Conservation (phyloP, 2,888 invertebrate genomes). For the Polydrusus pterygomalis region DNA sequence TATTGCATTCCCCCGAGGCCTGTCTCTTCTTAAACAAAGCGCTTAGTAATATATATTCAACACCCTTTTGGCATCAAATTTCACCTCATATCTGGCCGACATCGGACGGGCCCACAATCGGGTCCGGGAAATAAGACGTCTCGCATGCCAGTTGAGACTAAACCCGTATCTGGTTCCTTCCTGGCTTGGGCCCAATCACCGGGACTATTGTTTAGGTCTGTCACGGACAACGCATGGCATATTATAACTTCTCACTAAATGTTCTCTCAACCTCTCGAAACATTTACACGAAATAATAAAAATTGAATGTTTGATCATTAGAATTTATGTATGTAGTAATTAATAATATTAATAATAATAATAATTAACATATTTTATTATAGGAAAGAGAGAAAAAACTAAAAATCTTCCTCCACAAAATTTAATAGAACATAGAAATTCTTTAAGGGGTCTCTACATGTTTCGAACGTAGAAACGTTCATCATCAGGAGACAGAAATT, state of each 20-base stretch:
- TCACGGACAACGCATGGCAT: constrained; percentile 70
- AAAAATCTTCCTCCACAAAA: too few species aligned
- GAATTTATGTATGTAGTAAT: too few species aligned
- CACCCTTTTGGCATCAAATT: constrained; percentile 37
- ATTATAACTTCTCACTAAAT: constrained; percentile 64
- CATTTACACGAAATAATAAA: background rate
- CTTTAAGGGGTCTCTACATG: too few species aligned
- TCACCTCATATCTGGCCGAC: constrained; percentile 32
- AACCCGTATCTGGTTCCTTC: constrained; percentile 66
- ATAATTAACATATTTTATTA: too few species aligned
- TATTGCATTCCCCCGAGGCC: constrained; percentile 6
- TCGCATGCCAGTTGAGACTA: constrained; percentile 41
- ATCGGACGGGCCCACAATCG: constrained; percentile 39
- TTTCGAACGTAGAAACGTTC: too few species aligned
- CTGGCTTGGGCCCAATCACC: constrained; percentile 67
- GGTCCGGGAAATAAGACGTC: constrained; percentile 44
- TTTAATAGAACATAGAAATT: too few species aligned
- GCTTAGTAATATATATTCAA: constrained; percentile 12
- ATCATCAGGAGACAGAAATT: too few species aligned
- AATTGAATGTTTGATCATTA: too few species aligned
- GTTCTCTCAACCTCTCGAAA: constrained; percentile 22
- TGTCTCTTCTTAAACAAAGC: constrained; percentile 6
- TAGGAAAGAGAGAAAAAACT: too few species aligned
- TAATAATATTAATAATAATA: too few species aligned
- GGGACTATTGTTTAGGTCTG: constrained; percentile 69